Evolutionary conservation across 2,888 invertebrate genomes (phyloP).

Genomic region (Nemotelus nigrinus): DNA sequence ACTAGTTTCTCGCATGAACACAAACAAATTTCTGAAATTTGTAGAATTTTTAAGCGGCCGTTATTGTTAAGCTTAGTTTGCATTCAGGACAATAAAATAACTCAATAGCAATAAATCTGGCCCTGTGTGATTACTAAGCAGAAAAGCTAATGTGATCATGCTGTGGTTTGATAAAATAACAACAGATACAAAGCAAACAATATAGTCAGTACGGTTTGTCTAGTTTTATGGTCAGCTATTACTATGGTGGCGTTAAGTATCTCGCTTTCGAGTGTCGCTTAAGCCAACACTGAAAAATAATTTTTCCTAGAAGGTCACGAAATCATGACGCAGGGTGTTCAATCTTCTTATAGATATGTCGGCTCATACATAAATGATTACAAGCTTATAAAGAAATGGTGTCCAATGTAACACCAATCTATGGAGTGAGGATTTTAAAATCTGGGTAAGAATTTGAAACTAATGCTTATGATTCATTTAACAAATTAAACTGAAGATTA

Average conservation of each 20-base stretch:
- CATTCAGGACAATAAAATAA: not conserved
- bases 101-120: not conserved
- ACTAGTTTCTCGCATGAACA: too few relatives aligned
- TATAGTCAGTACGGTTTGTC: conserved; percentile 11
- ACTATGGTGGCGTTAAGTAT: conserved; percentile 28
- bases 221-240: conserved; percentile 1
- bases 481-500: too few relatives aligned
- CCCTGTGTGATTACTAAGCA: not conserved
- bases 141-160: not conserved
- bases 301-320: conserved; percentile 13
- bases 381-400: conserved; percentile 11
- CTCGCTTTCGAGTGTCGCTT: conserved; percentile 29
- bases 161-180: not conserved
- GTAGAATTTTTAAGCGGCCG: too few relatives aligned
- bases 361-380: too few relatives aligned
- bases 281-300: not conserved
- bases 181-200: conserved; percentile 8
- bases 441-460: not conserved
- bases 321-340: not conserved
- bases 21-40: too few relatives aligned
- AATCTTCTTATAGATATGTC: not conserved
- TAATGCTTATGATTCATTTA: too few relatives aligned
- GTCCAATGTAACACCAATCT: conserved; percentile 18
- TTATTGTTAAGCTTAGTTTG: too few relatives aligned
- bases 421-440: not conserved